Percentiles rank a stretch among this genome's conserved stretches.
Conservation (phyloP, 2,113 vertebrate genomes). For the Xenus cinereus region DNA sequence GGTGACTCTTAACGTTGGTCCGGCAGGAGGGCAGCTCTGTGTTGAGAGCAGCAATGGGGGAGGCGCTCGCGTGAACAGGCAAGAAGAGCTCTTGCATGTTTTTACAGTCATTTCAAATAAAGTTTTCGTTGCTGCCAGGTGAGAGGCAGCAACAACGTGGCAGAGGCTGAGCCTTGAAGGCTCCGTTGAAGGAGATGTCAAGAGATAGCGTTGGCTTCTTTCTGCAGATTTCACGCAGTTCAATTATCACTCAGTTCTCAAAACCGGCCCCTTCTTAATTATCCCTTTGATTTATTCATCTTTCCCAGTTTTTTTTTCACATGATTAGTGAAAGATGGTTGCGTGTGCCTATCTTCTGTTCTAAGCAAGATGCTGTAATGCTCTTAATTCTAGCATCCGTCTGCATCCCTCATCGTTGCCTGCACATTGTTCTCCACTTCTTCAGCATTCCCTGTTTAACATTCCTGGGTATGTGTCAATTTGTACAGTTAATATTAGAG, state of each 20-base stretch:
- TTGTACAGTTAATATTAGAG: background rate
- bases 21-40: background rate
- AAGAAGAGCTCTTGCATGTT: background rate
- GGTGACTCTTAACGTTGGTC: background rate
- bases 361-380: background rate
- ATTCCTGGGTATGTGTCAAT: background rate
- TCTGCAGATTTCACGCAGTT: background rate
- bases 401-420: background rate
- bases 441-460: background rate
- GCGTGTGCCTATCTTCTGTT: background rate
- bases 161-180: background rate
- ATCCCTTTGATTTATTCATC: background rate
- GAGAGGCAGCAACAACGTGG: background rate
- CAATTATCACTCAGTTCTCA: background rate
- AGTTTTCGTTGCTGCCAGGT: background rate
- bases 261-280: background rate
- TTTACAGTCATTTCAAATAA: background rate
- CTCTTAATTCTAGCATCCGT: background rate
- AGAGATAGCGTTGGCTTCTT: background rate
- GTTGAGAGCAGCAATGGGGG: background rate
- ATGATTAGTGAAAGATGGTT: background rate
- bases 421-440: background rate
- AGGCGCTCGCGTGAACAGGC: background rate
- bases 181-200: background rate
- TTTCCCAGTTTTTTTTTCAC: background rate